Base-by-base conservation (phyloP, 2,113 vertebrate genomes). In the Thalassarche chlororhynchos region DNA sequence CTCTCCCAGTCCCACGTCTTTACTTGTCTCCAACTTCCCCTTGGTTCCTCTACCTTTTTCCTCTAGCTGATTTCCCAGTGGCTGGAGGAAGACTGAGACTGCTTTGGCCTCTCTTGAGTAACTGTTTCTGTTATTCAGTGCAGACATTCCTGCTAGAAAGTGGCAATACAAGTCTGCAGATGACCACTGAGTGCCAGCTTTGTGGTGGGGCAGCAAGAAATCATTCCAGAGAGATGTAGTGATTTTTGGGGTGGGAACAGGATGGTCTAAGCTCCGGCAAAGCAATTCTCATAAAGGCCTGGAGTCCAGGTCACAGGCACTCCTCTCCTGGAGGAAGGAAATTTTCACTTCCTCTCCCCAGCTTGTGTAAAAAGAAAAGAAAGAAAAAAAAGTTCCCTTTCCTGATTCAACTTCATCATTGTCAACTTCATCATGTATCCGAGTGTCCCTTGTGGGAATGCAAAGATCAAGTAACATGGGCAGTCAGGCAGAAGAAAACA, bases 111-210 rank as follows among this genome's bases (percentile, higher is more conserved):
- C 58, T 82, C 21, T 68, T n/a, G 36, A 72, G 24, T 68, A 54
- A 40, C 29, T 62, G 11, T 60, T 92, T n/a, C 57, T 68, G 25
- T 15, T 49, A 61, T 29, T 76, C 34, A 20, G 32, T n/a, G 46
- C 55, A 54, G 21, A 36, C 4, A 6, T 65, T 64, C 60, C 52
- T 75, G 47, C 32, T 57, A 40, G 15, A 8, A 82, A 49, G 40
- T 17, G 10, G 44, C 4, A 3, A 65, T n/a, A 31, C 0, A 0
- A 9, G 4, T n/a, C 75, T 70, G 58, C 36, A 81, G 62, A 72
- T 65, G 44, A 61, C 28, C 46, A 72, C 65, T 52, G 57, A 85
- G 23, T 9, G 52, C 16, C 18, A 87, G 42, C 31, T 60, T 52
- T 57, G 57, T 31, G 26, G 57, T 77, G 49, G 15, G 28, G 38